These are phyloP conservation scores for Siniperca chuatsi DNA, from an alignment of 2,113 vertebrate genomes.

Conservation along the genomic window DNA sequence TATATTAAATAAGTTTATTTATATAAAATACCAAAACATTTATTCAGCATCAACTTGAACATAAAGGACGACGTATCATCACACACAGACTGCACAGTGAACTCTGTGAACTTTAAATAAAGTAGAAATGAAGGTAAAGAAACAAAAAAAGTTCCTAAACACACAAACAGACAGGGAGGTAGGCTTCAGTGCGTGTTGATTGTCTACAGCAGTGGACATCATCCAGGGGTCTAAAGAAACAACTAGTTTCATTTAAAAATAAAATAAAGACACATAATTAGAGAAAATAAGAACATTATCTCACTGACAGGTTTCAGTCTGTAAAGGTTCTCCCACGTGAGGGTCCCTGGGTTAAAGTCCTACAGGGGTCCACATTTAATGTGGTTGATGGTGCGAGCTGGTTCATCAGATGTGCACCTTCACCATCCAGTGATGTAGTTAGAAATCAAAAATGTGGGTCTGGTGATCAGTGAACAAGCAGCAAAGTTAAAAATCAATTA, in stretches of 20 bases:
- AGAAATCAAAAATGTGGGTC: slow-evolving; percentile 4
- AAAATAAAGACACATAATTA: slow-evolving; percentile 22
- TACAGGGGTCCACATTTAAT: slow-evolving; percentile 16
- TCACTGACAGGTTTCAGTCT: slow-evolving; percentile 39
- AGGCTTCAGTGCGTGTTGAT: slow-evolving; percentile 59
- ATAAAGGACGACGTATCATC: neutral
- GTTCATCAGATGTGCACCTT: slow-evolving; percentile 23
- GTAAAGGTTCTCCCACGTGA: slow-evolving; percentile 24
- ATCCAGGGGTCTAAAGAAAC: slow-evolving; percentile 39
- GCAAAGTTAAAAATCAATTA: neutral
- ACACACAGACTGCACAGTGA: slow-evolving; percentile 51
- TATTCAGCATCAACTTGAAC: slow-evolving; percentile 45
- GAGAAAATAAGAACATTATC: slow-evolving; percentile 35
- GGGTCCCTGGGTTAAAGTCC: slow-evolving; percentile 33
- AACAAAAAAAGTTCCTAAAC: slow-evolving; percentile 3
- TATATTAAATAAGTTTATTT: slow-evolving; percentile 80
- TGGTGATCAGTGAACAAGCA: slow-evolving; percentile 2
- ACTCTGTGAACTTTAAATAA: slow-evolving; percentile 55
- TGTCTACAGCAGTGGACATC: slow-evolving; percentile 59
- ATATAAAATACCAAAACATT: slow-evolving; percentile 73
- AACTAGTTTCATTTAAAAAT: neutral
- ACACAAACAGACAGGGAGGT: slow-evolving; percentile 33
- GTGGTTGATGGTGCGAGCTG: neutral
- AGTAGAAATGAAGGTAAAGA: slow-evolving; percentile 35
- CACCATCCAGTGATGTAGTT: slow-evolving; percentile 3